These are phyloP conservation scores for Ylistrum balloti DNA, from an alignment of 1,140 invertebrate genomes.

Conservation along the genomic window DNA sequence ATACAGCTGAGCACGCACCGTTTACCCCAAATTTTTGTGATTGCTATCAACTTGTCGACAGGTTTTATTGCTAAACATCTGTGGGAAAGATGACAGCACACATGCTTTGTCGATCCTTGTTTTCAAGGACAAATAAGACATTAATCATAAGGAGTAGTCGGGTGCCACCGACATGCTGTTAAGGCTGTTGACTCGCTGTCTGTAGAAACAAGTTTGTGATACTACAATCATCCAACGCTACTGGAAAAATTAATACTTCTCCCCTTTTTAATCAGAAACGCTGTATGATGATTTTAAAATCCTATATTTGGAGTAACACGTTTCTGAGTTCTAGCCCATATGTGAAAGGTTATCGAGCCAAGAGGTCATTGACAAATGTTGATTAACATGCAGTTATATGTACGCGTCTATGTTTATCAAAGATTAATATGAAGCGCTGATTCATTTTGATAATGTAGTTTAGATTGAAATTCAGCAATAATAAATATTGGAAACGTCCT, in stretches of 20 bases:
- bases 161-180: background rate
- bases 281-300: background rate
- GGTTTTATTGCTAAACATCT: slow-evolving; percentile 2
- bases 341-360: background rate
- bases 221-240: background rate
- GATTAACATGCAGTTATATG: background rate
- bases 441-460: too few species aligned
- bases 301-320: background rate
- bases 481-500: too few species aligned
- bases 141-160: background rate
- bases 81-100: background rate
- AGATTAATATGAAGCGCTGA: too few species aligned
- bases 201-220: background rate
- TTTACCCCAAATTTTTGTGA: background rate
- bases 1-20: background rate
- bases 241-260: background rate
- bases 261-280: background rate
- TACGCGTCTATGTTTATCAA: too few species aligned
- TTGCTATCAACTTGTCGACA: background rate
- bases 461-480: too few species aligned
- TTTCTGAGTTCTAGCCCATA: background rate
- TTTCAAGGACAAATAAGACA: background rate
- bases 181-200: background rate
- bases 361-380: slow-evolving; percentile 30
- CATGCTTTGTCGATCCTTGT: background rate